These are phyloP conservation scores for Scaptomyza cyrtandrae DNA, from an alignment of 2,888 invertebrate species.

Conservation along the genomic window DNA sequence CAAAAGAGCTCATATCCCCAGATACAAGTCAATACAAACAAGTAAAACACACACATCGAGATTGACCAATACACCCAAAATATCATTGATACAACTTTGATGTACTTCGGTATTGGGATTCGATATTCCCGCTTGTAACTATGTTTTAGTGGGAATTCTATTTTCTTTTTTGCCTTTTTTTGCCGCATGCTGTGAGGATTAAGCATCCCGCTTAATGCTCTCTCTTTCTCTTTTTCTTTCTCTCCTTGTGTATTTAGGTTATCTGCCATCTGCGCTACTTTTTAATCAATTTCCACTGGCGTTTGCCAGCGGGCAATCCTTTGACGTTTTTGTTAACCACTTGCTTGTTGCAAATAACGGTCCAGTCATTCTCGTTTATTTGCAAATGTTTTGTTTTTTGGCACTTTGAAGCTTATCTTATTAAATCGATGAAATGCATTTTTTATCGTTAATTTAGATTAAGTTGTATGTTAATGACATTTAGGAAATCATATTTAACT, in stretches of 20 bases:
- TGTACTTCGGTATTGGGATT: constrained; percentile 10
- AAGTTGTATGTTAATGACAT: not conserved
- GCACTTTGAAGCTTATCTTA: constrained; percentile 23
- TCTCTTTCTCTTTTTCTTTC: not conserved
- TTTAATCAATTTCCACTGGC: constrained; percentile 75
- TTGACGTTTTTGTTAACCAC: constrained; percentile 51
- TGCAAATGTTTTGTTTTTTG: constrained; percentile 13
- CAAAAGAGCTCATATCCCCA: constrained; percentile 12
- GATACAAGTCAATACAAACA: constrained; percentile 10
- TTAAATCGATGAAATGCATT: constrained; percentile 20
- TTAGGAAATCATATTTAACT: not conserved
- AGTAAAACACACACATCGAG: constrained; percentile 13
- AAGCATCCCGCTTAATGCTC: constrained; percentile 30
- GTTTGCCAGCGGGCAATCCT: constrained; percentile 48
- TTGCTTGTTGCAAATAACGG: constrained; percentile 44
- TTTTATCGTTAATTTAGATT: not conserved
- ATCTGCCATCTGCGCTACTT: constrained; percentile 49
- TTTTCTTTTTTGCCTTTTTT: too few relatives aligned
- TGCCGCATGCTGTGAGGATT: constrained; percentile 34
- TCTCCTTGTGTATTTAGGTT: constrained; percentile 59
- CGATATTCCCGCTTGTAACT: constrained; percentile 49
- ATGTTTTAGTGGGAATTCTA: constrained; percentile 35
- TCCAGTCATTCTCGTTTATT: constrained; percentile 31
- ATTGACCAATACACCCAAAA: constrained; percentile 39
- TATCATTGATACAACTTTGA: constrained; percentile 39